Percentiles rank a stretch among this genome's conserved stretches.
phyloP scores from a whole-genome alignment of 1,140 invertebrate genomes.

The Drosophila littoralis region DNA sequence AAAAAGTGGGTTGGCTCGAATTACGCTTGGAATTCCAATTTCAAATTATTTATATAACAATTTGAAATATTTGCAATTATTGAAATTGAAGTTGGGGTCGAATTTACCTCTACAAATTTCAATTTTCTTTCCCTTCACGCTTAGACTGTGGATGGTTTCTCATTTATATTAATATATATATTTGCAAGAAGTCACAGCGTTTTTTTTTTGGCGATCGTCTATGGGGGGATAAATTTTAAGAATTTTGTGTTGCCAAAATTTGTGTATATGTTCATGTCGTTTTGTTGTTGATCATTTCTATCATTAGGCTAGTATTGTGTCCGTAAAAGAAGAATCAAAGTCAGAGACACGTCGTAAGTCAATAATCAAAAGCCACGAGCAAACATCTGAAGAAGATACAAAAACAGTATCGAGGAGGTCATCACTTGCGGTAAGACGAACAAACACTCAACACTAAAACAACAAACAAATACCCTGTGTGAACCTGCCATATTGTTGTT shows the following conservation, averaged over 20 bases:
- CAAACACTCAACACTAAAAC: not conserved
- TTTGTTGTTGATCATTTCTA: constrained; percentile 11
- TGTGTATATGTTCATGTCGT: constrained; percentile 18
- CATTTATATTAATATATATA: no score
- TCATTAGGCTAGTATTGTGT: constrained; percentile 65
- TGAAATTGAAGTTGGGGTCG: no score
- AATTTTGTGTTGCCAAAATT: not conserved
- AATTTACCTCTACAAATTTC: no score
- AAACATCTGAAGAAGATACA: constrained; percentile 84
- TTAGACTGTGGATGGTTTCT: no score
- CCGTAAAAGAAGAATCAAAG: constrained; percentile 62
- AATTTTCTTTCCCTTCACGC: no score
- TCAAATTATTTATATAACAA: no score
- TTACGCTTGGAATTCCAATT: no score
- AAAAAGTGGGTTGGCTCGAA: no score
- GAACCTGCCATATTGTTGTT: not conserved
- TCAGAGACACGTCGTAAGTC: constrained; percentile 69
- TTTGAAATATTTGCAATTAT: no score
- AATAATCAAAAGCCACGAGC: constrained; percentile 52
- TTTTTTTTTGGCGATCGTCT: no score
- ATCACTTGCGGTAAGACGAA: constrained; percentile 67
- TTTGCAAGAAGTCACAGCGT: no score
- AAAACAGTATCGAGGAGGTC: constrained; percentile 64
- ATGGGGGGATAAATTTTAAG: no score
- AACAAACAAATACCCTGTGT: not conserved